Conservation (phyloP, 2,888 invertebrate genomes). For the Odontomyia ornata region DNA sequence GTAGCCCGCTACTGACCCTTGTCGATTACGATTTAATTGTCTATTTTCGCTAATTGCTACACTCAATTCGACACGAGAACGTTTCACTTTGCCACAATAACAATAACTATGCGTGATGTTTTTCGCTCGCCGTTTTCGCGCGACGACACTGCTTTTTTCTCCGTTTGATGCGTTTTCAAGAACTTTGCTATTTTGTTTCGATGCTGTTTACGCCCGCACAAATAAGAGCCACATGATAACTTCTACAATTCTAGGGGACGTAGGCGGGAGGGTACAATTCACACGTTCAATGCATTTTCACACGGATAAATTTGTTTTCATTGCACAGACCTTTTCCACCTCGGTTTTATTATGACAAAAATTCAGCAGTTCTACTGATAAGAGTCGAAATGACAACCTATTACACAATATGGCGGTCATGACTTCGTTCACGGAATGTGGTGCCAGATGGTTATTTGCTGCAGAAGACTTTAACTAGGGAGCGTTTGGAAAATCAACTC, state of each 20-base stretch:
- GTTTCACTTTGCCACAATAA: slow-evolving; percentile 23
- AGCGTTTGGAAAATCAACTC: neutral
- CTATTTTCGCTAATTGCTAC: neutral
- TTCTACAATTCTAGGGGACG: neutral
- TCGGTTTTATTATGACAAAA: slow-evolving; percentile 40
- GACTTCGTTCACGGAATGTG: slow-evolving; percentile 25
- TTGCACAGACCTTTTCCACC: slow-evolving; percentile 4
- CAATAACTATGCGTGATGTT: slow-evolving; percentile 28
- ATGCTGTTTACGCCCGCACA: slow-evolving; percentile 39
- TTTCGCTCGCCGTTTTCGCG: slow-evolving; percentile 21
- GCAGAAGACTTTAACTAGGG: neutral
- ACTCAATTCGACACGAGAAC: neutral
- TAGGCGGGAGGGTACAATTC: neutral
- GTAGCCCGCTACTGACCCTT: neutral
- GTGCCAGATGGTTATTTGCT: neutral
- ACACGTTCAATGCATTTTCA: slow-evolving; percentile 35
- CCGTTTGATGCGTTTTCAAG: slow-evolving; percentile 24
- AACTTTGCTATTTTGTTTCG: slow-evolving; percentile 34
- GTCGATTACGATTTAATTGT: neutral
- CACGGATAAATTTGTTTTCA: slow-evolving; percentile 37
- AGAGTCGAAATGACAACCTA: slow-evolving; percentile 41
- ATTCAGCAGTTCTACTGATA: slow-evolving; percentile 40
- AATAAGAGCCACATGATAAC: slow-evolving; percentile 31
- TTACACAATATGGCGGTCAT: slow-evolving; percentile 45
- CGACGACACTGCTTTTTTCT: slow-evolving; percentile 18